phyloP scores from a whole-genome alignment of 1,140 invertebrate genomes.

The Dreissena polymorpha region DNA sequence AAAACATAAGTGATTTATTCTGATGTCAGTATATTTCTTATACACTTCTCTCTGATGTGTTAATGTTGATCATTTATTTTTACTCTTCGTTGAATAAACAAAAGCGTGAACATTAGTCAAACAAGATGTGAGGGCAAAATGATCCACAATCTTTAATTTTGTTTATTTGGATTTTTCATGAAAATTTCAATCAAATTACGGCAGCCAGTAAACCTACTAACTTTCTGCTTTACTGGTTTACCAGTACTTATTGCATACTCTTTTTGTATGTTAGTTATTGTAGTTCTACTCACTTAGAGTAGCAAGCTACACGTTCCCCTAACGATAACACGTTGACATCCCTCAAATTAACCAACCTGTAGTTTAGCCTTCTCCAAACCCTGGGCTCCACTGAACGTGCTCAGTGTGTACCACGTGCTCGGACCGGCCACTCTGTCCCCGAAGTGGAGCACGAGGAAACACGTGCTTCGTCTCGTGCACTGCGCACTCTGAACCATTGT shows the following conservation, averaged over 20 bases:
- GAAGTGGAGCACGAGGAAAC: constrained; percentile 65
- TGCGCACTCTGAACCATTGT: constrained; percentile 49
- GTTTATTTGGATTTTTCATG: too few relatives aligned
- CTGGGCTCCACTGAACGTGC: constrained; percentile 50
- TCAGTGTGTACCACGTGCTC: constrained; percentile 57
- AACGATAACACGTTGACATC: neutral
- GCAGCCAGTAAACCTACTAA: too few relatives aligned
- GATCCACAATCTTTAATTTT: too few relatives aligned
- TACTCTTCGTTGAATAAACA: too few relatives aligned
- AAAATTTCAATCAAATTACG: too few relatives aligned
- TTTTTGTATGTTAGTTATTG: too few relatives aligned
- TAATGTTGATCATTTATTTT: neutral
- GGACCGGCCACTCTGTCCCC: constrained; percentile 48
- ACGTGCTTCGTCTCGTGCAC: constrained; percentile 56
- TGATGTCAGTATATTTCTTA: neutral
- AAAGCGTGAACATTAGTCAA: too few relatives aligned
- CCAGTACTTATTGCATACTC: too few relatives aligned
- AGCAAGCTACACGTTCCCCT: too few relatives aligned
- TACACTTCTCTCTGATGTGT: neutral
- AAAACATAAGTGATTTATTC: neutral
- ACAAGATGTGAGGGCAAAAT: too few relatives aligned
- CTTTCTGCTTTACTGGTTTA: too few relatives aligned
- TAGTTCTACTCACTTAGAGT: too few relatives aligned
- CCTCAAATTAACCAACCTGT: constrained; percentile 56
- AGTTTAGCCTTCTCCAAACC: constrained; percentile 61